Base-by-base conservation (phyloP, 2,113 vertebrate species). In the Hippocampus comes region DNA sequence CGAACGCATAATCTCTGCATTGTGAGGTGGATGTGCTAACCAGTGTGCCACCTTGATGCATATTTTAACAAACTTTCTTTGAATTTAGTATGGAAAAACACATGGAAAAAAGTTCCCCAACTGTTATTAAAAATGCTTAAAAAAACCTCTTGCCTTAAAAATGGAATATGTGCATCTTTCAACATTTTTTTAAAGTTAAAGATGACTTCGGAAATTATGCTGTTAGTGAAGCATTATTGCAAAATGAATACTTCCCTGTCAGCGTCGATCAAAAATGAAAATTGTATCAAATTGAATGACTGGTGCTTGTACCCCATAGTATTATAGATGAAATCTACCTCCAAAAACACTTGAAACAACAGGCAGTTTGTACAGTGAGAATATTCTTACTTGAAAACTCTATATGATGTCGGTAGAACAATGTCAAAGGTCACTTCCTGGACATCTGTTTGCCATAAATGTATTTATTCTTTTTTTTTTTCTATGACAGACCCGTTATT, bases 371-470 rank as follows among this genome's bases (percentile, higher is more conserved):
- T 61, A 61, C 59, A 61, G 15, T 61, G 59, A 34, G 27, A 30
- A 15, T 17, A 27, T 48, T 66, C 42, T 27, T 66, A 10, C 43
- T 15, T 43, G 11, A 48, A n/a, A 17, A 66, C 23, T 66, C 43
- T 65, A 43, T 42, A 48, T 46, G 8, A 48, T 48, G 64, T 25
- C n/a, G 64, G 46, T 48, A 48, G 43, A 66, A 23, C 42, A 8
- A 71, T 76, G 42, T 27, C 56, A 67, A 20, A 57, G 55, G 69
- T 72, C 46, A 83, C 70, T 69, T 80, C 42, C 70, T 71, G 27
- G 38, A 78, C 77, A 86, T 86, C 72, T 84, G 78, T 83, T 86
- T 76, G 67, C 63, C 64, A 83, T 84, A 48, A 67, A 63, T 73
- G 38, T 69, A 68, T 84, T 72, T 71, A 64, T 82, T 74, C 63